A percentile compares a stretch with the other conserved stretches of the same genome.
Evolutionary conservation across 2,113 vertebrate genomes (phyloP).

Genomic region (Microcebus lehilahytsara): DNA sequence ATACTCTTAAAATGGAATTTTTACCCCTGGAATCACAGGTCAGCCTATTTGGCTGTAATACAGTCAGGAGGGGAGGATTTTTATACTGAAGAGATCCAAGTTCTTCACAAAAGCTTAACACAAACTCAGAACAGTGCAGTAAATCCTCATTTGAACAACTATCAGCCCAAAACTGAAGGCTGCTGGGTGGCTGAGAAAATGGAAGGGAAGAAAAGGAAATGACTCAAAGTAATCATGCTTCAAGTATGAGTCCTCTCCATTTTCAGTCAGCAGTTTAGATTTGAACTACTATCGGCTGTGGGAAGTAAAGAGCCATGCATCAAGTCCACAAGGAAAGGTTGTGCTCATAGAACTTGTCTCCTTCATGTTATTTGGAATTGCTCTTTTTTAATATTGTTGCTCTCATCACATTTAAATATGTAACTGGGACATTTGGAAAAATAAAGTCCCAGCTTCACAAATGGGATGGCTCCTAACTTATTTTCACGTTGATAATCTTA

Average conservation of each 20-base stretch:
- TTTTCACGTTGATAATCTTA: background rate
- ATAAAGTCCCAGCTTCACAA: background rate
- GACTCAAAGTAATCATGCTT: conserved; percentile 69
- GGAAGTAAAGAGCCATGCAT: background rate
- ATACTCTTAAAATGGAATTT: background rate
- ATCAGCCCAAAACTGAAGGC: background rate
- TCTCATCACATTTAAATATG: background rate
- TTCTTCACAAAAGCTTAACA: background rate
- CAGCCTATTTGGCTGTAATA: background rate
- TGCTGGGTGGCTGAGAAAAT: conserved; percentile 58
- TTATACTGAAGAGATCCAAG: background rate
- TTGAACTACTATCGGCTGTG: conserved; percentile 18
- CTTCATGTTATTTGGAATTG: background rate
- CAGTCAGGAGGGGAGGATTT: background rate
- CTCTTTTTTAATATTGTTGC: background rate
- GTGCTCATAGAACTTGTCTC: background rate
- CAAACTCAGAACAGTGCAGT: background rate
- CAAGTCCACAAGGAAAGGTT: background rate
- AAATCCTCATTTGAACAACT: background rate
- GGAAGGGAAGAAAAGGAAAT: conserved; percentile 74
- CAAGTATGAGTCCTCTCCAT: conserved; percentile 12
- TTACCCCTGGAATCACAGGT: background rate
- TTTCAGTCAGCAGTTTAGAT: conserved; percentile 35
- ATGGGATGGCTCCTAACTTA: background rate
- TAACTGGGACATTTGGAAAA: background rate